These are phyloP conservation scores for Cydia pomonella DNA, from an alignment of 1,140 invertebrate genomes.

Conservation along the genomic window DNA sequence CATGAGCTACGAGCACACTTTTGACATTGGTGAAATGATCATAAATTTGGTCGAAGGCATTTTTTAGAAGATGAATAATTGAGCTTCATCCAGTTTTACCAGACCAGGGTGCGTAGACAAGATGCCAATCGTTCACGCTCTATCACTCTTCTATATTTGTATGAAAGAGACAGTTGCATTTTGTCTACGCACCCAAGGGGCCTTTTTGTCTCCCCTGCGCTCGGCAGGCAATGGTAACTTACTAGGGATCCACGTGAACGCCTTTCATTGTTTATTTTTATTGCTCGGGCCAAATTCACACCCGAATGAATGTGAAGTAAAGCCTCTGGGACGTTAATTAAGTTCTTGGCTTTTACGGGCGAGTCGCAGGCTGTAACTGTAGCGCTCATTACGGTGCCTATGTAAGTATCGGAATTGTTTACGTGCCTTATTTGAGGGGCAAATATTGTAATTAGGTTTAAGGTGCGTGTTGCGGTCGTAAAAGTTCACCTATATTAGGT, in stretches of 20 bases:
- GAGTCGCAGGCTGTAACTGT: conserved; percentile 12
- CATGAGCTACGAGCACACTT: too few species aligned
- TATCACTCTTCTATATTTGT: too few species aligned
- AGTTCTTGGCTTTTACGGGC: conserved; percentile 69
- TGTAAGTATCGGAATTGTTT: conserved; percentile 30
- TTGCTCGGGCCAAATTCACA: conserved; percentile 62
- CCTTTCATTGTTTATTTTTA: conserved; percentile 70
- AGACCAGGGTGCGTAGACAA: too few species aligned
- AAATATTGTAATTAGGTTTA: not conserved
- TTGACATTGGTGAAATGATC: too few species aligned
- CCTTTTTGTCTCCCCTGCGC: too few species aligned
- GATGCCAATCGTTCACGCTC: too few species aligned
- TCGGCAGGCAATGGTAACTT: not conserved
- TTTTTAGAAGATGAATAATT: too few species aligned
- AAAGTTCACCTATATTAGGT: not conserved
- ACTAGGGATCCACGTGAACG: conserved; percentile 21
- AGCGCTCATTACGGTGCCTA: not conserved
- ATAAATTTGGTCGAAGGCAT: too few species aligned
- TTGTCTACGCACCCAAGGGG: too few species aligned
- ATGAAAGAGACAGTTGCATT: too few species aligned
- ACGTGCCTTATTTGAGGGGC: not conserved
- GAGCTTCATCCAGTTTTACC: too few species aligned
- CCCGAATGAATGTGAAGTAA: conserved; percentile 68
- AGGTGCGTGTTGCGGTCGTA: not conserved
- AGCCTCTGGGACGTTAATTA: conserved; percentile 65